phyloP scores from a whole-genome alignment of 2,797 vertebrate genomes.

The Girardinus metallicus region DNA sequence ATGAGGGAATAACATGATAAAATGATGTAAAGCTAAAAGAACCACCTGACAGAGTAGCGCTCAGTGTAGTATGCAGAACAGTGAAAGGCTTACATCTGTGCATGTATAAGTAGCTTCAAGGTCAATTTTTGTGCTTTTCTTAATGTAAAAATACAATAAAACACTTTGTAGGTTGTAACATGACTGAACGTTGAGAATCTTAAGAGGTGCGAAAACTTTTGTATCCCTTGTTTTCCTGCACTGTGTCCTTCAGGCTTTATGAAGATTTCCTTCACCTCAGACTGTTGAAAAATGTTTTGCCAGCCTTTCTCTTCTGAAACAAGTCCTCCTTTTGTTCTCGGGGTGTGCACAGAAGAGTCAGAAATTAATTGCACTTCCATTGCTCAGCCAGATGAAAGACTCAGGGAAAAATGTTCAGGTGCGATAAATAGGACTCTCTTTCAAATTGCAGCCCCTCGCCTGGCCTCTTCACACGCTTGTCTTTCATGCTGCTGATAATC shows the following conservation, averaged over 20 bases:
- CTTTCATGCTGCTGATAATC: conserved; percentile 60
- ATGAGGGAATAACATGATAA: no score
- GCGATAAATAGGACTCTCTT: conserved; percentile 62
- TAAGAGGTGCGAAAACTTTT: background rate
- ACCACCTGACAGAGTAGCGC: background rate
- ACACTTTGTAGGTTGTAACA: background rate
- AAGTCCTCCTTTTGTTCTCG: conserved; percentile 59
- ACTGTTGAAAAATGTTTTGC: conserved; percentile 50
- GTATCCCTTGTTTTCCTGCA: conserved; percentile 10
- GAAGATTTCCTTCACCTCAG: conserved; percentile 45
- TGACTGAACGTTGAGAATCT: background rate
- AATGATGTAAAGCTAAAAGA: no score
- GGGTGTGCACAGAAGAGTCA: conserved; percentile 46
- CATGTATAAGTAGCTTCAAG: background rate
- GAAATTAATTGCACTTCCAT: conserved; percentile 74
- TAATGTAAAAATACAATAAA: background rate
- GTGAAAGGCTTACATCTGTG: no score
- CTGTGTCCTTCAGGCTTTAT: conserved; percentile 56
- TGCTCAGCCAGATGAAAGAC: conserved; percentile 68
- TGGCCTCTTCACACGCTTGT: conserved; percentile 40
- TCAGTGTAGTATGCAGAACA: background rate
- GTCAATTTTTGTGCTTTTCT: background rate
- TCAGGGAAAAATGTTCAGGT: conserved; percentile 63
- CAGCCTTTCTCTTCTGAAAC: conserved; percentile 29
- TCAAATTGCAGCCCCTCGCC: conserved; percentile 48